Percentiles rank a stretch among this genome's conserved stretches.
phyloP scores from a whole-genome alignment of 1,140 invertebrate species.

The Pristionchus pacificus region DNA sequence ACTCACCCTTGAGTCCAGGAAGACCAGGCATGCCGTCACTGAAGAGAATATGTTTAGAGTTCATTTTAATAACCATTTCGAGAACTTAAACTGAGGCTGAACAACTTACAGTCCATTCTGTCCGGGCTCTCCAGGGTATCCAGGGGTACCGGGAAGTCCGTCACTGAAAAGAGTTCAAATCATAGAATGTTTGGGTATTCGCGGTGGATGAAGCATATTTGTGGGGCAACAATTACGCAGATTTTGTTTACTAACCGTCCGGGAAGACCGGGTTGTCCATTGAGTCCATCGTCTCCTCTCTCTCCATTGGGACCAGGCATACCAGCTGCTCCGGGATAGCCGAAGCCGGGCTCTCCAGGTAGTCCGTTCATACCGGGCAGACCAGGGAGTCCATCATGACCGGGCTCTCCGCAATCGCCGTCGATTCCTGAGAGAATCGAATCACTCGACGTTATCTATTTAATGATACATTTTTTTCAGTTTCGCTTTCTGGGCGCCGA shows the following conservation, averaged over 20 bases:
- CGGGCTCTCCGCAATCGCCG: constrained; percentile 30
- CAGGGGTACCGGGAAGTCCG: constrained; percentile 37
- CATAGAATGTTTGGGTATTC: too few species aligned
- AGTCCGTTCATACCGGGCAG: constrained; percentile 22
- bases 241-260: too few species aligned
- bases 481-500: too few species aligned
- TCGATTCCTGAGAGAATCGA: constrained; percentile 25
- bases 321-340: constrained; percentile 32
- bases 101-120: constrained; percentile 10
- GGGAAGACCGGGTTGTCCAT: constrained; percentile 30
- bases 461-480: too few species aligned
- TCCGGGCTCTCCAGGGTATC: constrained; percentile 31
- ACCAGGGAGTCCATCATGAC: constrained; percentile 28
- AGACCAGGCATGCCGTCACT: constrained; percentile 19
- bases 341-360: constrained; percentile 28
- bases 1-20: constrained; percentile 23
- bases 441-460: too few species aligned
- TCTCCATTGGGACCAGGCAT: constrained; percentile 38
- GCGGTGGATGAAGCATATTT: too few species aligned
- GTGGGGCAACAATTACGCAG: too few species aligned
- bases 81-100: too few species aligned
- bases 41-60: not conserved
- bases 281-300: constrained; percentile 26
- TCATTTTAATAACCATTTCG: too few species aligned
- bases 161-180: too few species aligned